Evolutionary conservation across 2,113 vertebrate genomes (phyloP), one percentile per base, ranked within the genome.

Genomic region (Engystomops pustulosus): DNA sequence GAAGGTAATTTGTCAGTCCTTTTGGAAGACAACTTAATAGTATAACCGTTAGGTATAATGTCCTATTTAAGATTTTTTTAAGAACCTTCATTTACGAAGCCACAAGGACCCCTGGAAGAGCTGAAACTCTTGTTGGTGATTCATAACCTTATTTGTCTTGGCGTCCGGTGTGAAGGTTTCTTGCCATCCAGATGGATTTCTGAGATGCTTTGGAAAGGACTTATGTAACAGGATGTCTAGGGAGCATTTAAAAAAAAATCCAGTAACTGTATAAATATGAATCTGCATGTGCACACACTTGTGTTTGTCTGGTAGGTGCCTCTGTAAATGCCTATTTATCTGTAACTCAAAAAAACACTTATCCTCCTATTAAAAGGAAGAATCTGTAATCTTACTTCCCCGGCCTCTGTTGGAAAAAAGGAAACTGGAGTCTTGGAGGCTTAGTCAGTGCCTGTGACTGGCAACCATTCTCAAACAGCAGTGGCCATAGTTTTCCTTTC

Each of bases 131-230:
- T 20, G 10, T 68, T 88, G 89, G 89, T 83, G 89, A 87, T 88
- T 88, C 88, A 58, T 36, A n/a, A 85, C 85, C 18, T 85, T 90
- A 88, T 89, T 92, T 90, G 87, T 88, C 89, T 91, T 90, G 91
- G 92, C 87, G 14, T 86, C 32, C 53, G 3, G 58, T 32, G 36
- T 25, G 78, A 38, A 5, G 80, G 87, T 7, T 70, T 25, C 86
- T 87, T 86, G 90, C 89, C 88, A 86, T 89, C 80, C 84, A 86
- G 88, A 87, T 85, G 87, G 89, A 88, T 80, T 87, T 86, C 62
- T 38, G 75, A 49, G 88, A 86, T 82, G 20, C 89, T 51, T 83
- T 80, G 55, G 88, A 41, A 72, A 88, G 87, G 89, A 75, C 78
- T 90, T 86, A 84, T 87, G 87, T 87, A 89, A 88, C 49, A 70